Evolutionary conservation across 2,888 invertebrate genomes (phyloP), one percentile per base, ranked within the genome.

Genomic region (Tinea semifulvella): DNA sequence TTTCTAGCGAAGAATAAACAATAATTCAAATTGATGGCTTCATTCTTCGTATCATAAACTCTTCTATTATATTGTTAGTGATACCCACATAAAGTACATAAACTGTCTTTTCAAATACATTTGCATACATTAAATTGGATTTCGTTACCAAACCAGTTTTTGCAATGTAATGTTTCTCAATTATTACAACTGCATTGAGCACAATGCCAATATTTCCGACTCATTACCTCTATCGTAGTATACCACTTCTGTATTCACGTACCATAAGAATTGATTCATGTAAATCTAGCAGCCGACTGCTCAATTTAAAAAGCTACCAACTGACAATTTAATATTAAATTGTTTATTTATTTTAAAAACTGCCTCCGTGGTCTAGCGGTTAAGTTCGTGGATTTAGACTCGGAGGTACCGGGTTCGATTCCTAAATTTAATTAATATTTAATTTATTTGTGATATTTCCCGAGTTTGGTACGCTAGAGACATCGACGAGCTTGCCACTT

Each of bases 161-260:
- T 13, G 11, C n/a, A 20, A 13, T 8, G 17, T 40, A 20, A 40
- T 40, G 20, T 40, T 40, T 40, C 40, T 19, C 40, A 40, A 40
- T 40, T 40, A 40, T 22, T 40, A 16, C 36, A 36, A 36, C 13
- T 40, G 40, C 22, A 22, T 40, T 11, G 22, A 54, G 50, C 57
- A 59, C 63, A 65, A 65, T 58, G 51, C 55, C 54, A 58, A 63
- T 58, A 63, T 61, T 65, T 66, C 63, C 63, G 60, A 57, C 53
- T 68, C 68, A 68, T 69, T 68, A 67, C 62, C 55, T 52, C 49
- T 53, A 53, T 56, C 49, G 56, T 56, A 58, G 52, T 52, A 53
- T 48, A 53, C 56, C 55, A 49, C 40, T 40, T 40, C 22, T 40
- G 20, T 22, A 20, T 11, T 40, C 40, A 40, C 22, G 22, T 40